A percentile compares a stretch with the other conserved stretches of the same genome.
Evolutionary conservation across 2,888 invertebrate genomes (phyloP).

Genomic region (Diarsia brunnea): DNA sequence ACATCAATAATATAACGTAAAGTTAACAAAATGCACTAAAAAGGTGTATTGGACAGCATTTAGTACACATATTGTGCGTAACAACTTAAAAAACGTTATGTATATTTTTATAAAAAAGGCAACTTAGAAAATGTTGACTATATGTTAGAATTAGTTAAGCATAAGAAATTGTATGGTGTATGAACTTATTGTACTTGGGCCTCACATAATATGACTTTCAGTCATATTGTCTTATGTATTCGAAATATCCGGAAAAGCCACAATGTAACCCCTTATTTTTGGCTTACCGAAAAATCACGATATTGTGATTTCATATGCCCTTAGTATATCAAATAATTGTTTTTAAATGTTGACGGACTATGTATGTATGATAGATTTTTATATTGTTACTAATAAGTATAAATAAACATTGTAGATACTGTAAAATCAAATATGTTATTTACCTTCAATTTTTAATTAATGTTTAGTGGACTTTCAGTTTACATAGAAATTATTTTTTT

Average conservation of each 20-base stretch:
- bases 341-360: conserved; percentile 12
- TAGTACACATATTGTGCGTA: not conserved
- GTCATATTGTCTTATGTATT: not conserved
- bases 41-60: conserved; percentile 1
- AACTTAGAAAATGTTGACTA: conserved; percentile 9
- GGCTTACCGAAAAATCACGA: not conserved
- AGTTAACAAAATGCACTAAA: not conserved
- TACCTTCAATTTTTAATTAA: conserved; percentile 1
- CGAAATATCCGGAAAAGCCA: conserved; percentile 1
- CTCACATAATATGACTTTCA: not conserved
- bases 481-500: not conserved
- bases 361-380: conserved; percentile 32
- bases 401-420: conserved; percentile 5
- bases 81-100: not conserved
- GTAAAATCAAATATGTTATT: conserved; percentile 32
- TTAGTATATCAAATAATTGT: not conserved
- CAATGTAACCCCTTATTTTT: not conserved
- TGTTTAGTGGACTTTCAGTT: conserved; percentile 14
- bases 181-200: not conserved
- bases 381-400: conserved; percentile 36
- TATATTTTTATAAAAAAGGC: not conserved
- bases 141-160: conserved; percentile 12
- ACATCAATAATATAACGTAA: not conserved
- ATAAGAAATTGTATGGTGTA: conserved; percentile 20
- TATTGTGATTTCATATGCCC: conserved; percentile 20